phyloP scores from a whole-genome alignment of 2,888 invertebrate genomes.

The Leptinotarsa rubiginosa region DNA sequence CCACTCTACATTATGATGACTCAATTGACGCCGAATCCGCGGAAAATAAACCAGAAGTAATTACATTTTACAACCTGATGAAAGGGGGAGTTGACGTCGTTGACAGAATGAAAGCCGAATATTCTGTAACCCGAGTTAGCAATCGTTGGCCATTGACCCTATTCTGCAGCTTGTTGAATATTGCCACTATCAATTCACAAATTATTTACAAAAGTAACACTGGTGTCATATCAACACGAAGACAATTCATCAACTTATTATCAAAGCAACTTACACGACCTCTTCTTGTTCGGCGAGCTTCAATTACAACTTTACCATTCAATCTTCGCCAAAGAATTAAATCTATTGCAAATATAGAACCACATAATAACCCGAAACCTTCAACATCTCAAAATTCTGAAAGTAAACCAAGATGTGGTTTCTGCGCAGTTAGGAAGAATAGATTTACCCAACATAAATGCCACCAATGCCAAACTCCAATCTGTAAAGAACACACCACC shows the following conservation, averaged over 20 bases:
- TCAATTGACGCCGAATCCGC: conserved; percentile 4
- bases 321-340: conserved; percentile 20
- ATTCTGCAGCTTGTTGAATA: conserved; percentile 25
- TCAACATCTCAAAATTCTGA: conserved; percentile 15
- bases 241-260: conserved; percentile 14
- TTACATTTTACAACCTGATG: conserved; percentile 51
- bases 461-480: conserved; percentile 27
- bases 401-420: conserved; percentile 26
- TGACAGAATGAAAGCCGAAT: conserved; percentile 52
- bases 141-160: conserved; percentile 26
- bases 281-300: conserved; percentile 18
- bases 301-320: conserved; percentile 26
- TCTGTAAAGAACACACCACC: conserved; percentile 27
- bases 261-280: conserved; percentile 27
- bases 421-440: conserved; percentile 26
- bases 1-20: too few species aligned
- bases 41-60: conserved; percentile 47
- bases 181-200: conserved; percentile 27
- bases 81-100: conserved; percentile 55
- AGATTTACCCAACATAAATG: conserved; percentile 31
- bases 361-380: conserved; percentile 18
- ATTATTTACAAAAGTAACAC: conserved; percentile 25
- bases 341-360: conserved; percentile 21
- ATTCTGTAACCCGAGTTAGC: conserved; percentile 23
- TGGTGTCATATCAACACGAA: conserved; percentile 12